Evolutionary conservation across 2,888 invertebrate genomes (phyloP).

Genomic region (Scaptodrosophila latifasciaeformis): DNA sequence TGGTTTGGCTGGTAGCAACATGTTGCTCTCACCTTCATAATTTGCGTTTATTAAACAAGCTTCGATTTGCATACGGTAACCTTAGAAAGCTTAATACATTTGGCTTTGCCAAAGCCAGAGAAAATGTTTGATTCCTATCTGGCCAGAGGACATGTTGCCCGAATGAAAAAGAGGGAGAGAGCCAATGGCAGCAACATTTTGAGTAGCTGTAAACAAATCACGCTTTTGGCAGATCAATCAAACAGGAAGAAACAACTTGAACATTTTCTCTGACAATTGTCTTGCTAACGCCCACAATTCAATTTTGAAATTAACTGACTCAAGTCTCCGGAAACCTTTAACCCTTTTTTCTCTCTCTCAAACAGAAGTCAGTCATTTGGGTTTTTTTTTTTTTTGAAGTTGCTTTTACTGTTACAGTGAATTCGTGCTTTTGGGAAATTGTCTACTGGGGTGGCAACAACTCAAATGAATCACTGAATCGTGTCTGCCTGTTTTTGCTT

Average conservation of each 20-base stretch:
- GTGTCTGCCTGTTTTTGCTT: constrained; percentile 54
- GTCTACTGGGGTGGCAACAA: background rate
- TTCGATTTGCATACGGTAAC: constrained; percentile 57
- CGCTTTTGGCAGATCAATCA: constrained; percentile 58
- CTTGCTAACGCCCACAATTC: constrained; percentile 46
- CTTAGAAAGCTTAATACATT: too few species aligned
- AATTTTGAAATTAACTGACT: constrained; percentile 28
- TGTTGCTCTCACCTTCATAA: constrained; percentile 53
- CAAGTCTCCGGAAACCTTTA: background rate
- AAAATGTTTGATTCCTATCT: too few species aligned
- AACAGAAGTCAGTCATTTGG: background rate
- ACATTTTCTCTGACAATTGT: constrained; percentile 34
- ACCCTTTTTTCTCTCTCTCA: too few species aligned
- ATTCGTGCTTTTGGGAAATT: constrained; percentile 36
- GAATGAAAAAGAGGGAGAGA: too few species aligned
- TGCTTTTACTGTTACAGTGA: constrained; percentile 48
- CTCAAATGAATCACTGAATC: constrained; percentile 32
- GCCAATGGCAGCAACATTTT: constrained; percentile 35
- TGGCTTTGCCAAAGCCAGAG: too few species aligned
- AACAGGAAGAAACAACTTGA: constrained; percentile 31
- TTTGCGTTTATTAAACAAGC: constrained; percentile 65
- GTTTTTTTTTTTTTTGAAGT: constrained; percentile 19
- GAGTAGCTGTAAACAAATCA: constrained; percentile 60
- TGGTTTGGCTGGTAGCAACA: constrained; percentile 35
- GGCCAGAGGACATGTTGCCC: constrained; percentile 13